Conservation (phyloP, 2,113 vertebrate genomes). For the Phaethon lepturus region DNA sequence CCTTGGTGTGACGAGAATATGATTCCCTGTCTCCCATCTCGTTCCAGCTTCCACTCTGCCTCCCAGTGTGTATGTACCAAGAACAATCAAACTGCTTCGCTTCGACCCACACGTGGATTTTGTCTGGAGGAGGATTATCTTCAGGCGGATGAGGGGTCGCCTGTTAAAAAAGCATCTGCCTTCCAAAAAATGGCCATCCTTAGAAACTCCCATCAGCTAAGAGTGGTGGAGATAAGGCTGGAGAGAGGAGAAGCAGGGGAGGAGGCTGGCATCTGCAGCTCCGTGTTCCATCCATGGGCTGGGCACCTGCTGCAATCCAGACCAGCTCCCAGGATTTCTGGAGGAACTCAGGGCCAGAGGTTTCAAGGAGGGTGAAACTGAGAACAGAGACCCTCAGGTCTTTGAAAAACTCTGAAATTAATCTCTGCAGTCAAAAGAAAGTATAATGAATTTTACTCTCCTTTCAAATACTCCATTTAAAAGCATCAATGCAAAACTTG, state of each 20-base stretch:
- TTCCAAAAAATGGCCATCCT: background rate
- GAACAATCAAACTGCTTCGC: background rate
- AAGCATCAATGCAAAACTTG: background rate
- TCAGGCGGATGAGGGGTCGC: fast-evolving
- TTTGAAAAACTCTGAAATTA: background rate
- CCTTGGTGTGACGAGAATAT: background rate
- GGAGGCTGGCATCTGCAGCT: background rate
- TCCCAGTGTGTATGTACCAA: background rate
- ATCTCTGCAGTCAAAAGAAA: background rate
- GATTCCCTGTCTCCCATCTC: background rate
- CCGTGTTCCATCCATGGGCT: fast-evolving
- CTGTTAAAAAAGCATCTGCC: background rate
- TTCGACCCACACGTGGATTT: background rate
- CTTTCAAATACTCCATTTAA: background rate
- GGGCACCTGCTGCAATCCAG: background rate
- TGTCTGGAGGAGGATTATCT: background rate
- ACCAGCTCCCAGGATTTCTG: background rate
- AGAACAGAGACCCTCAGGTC: background rate
- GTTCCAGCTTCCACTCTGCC: background rate
- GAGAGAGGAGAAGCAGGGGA: background rate
- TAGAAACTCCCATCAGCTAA: background rate
- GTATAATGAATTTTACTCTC: background rate
- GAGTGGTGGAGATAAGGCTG: background rate
- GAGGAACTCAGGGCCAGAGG: background rate
- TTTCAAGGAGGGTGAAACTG: background rate